phyloP scores from a whole-genome alignment of 2,888 invertebrate genomes.

The Encarsia formosa region DNA sequence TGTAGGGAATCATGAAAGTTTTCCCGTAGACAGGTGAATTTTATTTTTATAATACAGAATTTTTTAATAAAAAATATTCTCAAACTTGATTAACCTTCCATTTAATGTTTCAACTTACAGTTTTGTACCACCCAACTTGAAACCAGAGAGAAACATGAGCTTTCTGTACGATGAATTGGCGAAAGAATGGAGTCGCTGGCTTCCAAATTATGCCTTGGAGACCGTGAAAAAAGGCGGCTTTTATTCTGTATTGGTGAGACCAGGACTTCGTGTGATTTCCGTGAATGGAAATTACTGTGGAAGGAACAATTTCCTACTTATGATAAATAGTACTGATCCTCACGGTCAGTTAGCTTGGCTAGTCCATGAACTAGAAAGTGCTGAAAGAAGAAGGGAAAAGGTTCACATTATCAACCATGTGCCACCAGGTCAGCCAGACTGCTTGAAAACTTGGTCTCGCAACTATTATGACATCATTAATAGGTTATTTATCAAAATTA shows the following conservation, averaged over 20 bases:
- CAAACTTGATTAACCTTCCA: no score
- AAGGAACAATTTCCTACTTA: slow-evolving; percentile 92
- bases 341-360: slow-evolving; percentile 94
- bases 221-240: slow-evolving; percentile 84
- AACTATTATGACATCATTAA: slow-evolving; percentile 88
- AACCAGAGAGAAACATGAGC: slow-evolving; percentile 76
- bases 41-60: not conserved
- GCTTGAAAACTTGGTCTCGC: slow-evolving; percentile 91
- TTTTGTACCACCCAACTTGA: slow-evolving; percentile 83
- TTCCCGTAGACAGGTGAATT: slow-evolving; percentile 23
- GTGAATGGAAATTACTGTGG: slow-evolving; percentile 96
- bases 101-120: slow-evolving; percentile 53
- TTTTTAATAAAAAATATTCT: not conserved
- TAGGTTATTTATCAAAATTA: slow-evolving; percentile 51
- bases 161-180: slow-evolving; percentile 92
- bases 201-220: slow-evolving; percentile 80
- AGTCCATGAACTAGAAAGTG: slow-evolving; percentile 85
- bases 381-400: slow-evolving; percentile 89
- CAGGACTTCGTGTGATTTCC: slow-evolving; percentile 88
- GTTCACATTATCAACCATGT: slow-evolving; percentile 96
- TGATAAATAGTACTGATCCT: slow-evolving; percentile 93
- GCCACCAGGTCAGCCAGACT: slow-evolving; percentile 90
- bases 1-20: slow-evolving; percentile 26
- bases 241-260: slow-evolving; percentile 84
- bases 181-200: slow-evolving; percentile 86